Evolutionary conservation across 2,888 invertebrate species (phyloP).

Genomic region (Aethes cnicana): DNA sequence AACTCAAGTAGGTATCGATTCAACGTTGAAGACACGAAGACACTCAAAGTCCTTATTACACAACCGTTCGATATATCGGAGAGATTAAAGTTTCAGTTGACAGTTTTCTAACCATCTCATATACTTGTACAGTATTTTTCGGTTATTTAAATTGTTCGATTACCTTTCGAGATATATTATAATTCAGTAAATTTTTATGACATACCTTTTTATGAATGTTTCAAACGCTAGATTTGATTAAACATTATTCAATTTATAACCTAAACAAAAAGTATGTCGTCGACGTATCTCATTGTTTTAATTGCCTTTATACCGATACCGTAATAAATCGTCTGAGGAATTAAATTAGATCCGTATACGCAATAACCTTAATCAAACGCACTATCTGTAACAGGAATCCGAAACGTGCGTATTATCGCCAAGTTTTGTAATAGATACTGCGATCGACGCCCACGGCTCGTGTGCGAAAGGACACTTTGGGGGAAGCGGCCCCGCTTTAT

Average conservation of each 20-base stretch:
- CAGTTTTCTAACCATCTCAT: not conserved
- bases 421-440: conserved; percentile 31
- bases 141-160: no score
- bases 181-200: no score
- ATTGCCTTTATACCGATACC: not conserved
- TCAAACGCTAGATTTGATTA: no score
- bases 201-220: no score
- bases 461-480: conserved; percentile 67
- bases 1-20: conserved; percentile 61
- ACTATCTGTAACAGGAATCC: conserved; percentile 19
- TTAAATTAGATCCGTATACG: conserved; percentile 11
- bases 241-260: no score
- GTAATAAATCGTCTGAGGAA: conserved; percentile 1
- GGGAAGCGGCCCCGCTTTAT: conserved; percentile 74
- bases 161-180: no score
- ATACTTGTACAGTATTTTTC: not conserved
- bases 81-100: not conserved
- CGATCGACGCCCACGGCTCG: conserved; percentile 44
- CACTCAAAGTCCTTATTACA: conserved; percentile 10
- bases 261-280: no score
- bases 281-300: no score
- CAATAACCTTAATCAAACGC: conserved; percentile 15
- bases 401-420: conserved; percentile 26
- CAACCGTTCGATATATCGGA: not conserved
- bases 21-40: conserved; percentile 36